Evolutionary conservation across 1,140 invertebrate species (phyloP).

Genomic region (Trichoplusia ni): DNA sequence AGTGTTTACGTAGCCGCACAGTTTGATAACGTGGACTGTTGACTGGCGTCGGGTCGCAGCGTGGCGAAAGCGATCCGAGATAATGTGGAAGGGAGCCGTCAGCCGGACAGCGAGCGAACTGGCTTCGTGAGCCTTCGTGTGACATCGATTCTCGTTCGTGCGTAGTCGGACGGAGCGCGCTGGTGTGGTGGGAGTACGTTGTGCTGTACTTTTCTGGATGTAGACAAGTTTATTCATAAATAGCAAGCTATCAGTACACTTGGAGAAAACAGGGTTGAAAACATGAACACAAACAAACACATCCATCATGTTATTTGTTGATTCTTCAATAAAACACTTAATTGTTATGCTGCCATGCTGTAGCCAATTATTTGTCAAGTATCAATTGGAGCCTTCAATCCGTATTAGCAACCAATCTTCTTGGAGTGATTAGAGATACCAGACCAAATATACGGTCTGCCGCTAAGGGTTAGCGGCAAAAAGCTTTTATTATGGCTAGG

Average conservation of each 20-base stretch:
- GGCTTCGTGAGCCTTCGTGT: constrained; percentile 58
- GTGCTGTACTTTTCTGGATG: constrained; percentile 26
- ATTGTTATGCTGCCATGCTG: too few species aligned
- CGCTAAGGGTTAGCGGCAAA: too few species aligned
- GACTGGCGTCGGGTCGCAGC: constrained; percentile 34
- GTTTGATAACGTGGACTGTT: constrained; percentile 35
- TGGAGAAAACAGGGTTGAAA: not conserved
- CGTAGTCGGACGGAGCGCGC: constrained; percentile 40
- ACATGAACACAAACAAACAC: too few species aligned
- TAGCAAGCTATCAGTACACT: not conserved
- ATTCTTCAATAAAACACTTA: too few species aligned
- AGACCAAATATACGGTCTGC: too few species aligned
- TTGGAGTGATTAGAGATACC: too few species aligned
- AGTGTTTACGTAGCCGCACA: constrained; percentile 34
- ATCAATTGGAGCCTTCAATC: too few species aligned
- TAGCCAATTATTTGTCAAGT: too few species aligned
- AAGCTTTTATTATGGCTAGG: too few species aligned
- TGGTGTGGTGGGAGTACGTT: constrained; percentile 45
- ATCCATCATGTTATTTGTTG: too few species aligned
- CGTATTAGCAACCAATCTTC: too few species aligned
- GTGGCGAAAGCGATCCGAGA: constrained; percentile 62
- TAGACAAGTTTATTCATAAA: not conserved
- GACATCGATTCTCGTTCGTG: constrained; percentile 72
- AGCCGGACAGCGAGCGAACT: constrained; percentile 37
- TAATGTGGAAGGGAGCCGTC: constrained; percentile 46